Evolutionary conservation across 2,113 vertebrate species (phyloP), one percentile per base, ranked within the genome.

Genomic region (Oxyruncus cristatus): DNA sequence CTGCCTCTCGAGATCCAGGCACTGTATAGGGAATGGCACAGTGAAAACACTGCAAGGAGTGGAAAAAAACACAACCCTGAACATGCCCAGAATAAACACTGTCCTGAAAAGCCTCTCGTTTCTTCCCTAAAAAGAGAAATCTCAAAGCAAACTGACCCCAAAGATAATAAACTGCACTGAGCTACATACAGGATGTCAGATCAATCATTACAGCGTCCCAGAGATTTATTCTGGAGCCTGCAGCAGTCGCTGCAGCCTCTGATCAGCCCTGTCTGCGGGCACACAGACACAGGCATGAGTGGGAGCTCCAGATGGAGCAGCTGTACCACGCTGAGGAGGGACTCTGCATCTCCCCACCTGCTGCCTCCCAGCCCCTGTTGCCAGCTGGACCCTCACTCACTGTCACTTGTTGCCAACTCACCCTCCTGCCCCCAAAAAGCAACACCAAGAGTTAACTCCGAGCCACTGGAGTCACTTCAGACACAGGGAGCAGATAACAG

Each of bases 261-360:
- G 53, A 41, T 52, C 20, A 65, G 88, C 68, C 35, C 58, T 11
- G 3, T 24, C 53, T 32, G 73, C 44, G 3, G 56, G 86, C 65
- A 50, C 84, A 75, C 15, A 14, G 70, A 35, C 53, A 11, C 58
- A 27, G 3, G 49, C 65, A 6, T 14, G 89, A 94, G 93, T 47
- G 79, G 75, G 85, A 94, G 83, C 85, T 94, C 88, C 90, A 96
- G 83, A 96, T 89, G 95, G 90, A 97, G 72, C 6, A 50, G 92
- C 68, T 30, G 71, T 92, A 81, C 74, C 90, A 15, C 3, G 3
- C 95, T n/a, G 72, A 70, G 88, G 71, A 90, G 82, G 74, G 74
- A n/a, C 75, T 89, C 4, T 6, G 47, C 78, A 50, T 93, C 75
- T 12, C 82, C 22, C 71, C 71, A 35, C 85, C n/a, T 7, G 70